Conservation (phyloP, 30 jellyfish, hydroid and myxozoan species). For the Chrysaora quinquecirrha region DNA sequence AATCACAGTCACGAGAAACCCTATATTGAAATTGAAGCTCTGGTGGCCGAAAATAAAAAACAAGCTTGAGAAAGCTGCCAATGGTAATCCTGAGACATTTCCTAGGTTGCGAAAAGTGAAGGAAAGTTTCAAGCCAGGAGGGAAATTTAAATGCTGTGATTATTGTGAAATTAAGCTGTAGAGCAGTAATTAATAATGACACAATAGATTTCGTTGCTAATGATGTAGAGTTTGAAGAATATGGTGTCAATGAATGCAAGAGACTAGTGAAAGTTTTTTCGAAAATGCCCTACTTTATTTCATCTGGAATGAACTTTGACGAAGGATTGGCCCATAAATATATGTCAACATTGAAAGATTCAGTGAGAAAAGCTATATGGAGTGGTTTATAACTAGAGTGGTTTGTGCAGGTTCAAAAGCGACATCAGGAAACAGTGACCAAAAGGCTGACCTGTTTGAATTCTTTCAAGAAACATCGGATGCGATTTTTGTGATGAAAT, state of each 20-base stretch:
- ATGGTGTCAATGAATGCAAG: slow-evolving; percentile 19
- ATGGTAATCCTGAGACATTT: slow-evolving; percentile 40
- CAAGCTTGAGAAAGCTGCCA: slow-evolving; percentile 22
- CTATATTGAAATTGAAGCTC: slow-evolving; percentile 30
- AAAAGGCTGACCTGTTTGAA: slow-evolving; percentile 13
- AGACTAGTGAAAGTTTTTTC: not conserved
- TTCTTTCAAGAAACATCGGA: slow-evolving; percentile 4
- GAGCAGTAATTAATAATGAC: slow-evolving; percentile 2
- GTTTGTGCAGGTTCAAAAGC: slow-evolving; percentile 7
- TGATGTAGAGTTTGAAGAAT: slow-evolving; percentile 24
- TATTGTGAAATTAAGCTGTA: slow-evolving; percentile 49
- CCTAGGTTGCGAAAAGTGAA: slow-evolving; percentile 30
- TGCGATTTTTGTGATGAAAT: not conserved
- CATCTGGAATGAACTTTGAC: slow-evolving; percentile 45
- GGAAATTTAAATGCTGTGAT: slow-evolving; percentile 30
- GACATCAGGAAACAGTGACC: not conserved
- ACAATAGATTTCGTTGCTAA: not conserved
- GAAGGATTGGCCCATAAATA: slow-evolving; percentile 24
- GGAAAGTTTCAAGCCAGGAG: slow-evolving; percentile 30
- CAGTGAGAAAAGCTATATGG: slow-evolving; percentile 37
- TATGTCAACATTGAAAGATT: slow-evolving; percentile 18
- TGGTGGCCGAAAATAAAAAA: slow-evolving; percentile 49
- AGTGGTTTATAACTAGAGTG: slow-evolving; percentile 27
- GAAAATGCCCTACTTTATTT: slow-evolving; percentile 3
- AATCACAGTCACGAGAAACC: slow-evolving; percentile 25